phyloP scores from a whole-genome alignment of 1,140 invertebrate species.

The Drosophila mojavensis region DNA sequence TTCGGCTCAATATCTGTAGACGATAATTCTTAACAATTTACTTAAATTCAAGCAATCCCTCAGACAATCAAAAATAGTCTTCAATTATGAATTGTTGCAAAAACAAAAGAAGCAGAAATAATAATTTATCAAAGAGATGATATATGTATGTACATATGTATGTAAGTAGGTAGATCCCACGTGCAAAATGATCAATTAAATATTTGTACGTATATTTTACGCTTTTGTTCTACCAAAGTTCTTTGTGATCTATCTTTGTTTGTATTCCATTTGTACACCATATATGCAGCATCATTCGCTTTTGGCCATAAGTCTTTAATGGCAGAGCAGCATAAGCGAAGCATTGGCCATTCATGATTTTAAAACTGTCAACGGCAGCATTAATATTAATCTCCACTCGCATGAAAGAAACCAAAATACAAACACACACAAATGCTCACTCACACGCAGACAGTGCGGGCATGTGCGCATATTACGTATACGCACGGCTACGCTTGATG shows the following conservation, averaged over 20 bases:
- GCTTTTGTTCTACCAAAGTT: slow-evolving; percentile 11
- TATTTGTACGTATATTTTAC: neutral
- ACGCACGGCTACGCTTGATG: slow-evolving; percentile 64
- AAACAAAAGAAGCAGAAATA: neutral
- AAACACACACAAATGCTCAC: slow-evolving; percentile 9
- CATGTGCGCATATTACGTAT: slow-evolving; percentile 69
- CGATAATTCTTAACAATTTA: too few species aligned
- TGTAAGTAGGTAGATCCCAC: slow-evolving; percentile 5
- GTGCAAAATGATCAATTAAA: slow-evolving; percentile 12
- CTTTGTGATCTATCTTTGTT: slow-evolving; percentile 27
- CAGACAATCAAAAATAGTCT: neutral
- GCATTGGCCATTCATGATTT: slow-evolving; percentile 65
- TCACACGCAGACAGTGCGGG: slow-evolving; percentile 1
- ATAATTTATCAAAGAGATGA: neutral
- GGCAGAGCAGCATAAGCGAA: slow-evolving; percentile 23
- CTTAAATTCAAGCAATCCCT: too few species aligned
- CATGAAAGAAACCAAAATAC: slow-evolving; percentile 19
- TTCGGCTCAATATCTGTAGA: too few species aligned
- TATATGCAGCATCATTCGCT: slow-evolving; percentile 24
- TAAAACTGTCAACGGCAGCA: slow-evolving; percentile 74
- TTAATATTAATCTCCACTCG: slow-evolving; percentile 67
- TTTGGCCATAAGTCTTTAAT: slow-evolving; percentile 17
- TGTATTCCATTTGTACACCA: neutral
- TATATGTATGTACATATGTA: neutral
- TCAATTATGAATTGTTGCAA: neutral